phyloP scores from a whole-genome alignment of 2,888 invertebrate species.

The Latrodectus hesperus region DNA sequence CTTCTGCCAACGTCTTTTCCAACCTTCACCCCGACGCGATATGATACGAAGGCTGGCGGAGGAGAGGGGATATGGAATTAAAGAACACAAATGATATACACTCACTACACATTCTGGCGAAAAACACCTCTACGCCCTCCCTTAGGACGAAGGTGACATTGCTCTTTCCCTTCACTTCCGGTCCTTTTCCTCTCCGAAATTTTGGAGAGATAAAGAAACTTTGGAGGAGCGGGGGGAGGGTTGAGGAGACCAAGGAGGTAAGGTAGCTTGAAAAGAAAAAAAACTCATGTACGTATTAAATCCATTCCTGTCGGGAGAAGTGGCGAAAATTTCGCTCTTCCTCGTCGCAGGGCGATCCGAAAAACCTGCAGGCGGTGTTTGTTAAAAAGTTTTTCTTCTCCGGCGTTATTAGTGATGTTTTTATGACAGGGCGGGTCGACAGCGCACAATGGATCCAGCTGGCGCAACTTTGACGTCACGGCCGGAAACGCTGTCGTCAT shows the following conservation, averaged over 20 bases:
- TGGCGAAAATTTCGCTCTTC: background rate
- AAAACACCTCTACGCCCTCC: background rate
- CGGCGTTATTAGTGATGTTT: background rate
- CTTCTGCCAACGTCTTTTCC: background rate
- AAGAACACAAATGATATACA: background rate
- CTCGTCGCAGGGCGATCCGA: background rate
- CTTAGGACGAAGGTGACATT: slow-evolving; percentile 49
- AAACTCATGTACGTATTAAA: background rate
- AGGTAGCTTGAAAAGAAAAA: too few species aligned
- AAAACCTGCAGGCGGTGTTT: background rate
- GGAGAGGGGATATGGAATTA: background rate
- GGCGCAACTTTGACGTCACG: slow-evolving; percentile 50
- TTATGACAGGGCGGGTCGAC: background rate
- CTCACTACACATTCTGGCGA: background rate
- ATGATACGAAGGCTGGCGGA: background rate
- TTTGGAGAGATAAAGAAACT: too few species aligned
- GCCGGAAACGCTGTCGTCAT: slow-evolving; percentile 44
- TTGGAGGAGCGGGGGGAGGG: background rate
- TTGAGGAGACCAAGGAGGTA: too few species aligned
- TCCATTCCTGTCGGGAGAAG: slow-evolving; percentile 2
- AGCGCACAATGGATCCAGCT: slow-evolving; percentile 50
- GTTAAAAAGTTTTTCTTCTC: slow-evolving; percentile 1
- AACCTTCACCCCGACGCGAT: background rate
- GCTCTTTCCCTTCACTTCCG: slow-evolving; percentile 31
- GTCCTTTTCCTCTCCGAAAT: slow-evolving; percentile 8